Evolutionary conservation across 2,113 vertebrate species (phyloP).

Genomic region (Triplophysa siluroides): DNA sequence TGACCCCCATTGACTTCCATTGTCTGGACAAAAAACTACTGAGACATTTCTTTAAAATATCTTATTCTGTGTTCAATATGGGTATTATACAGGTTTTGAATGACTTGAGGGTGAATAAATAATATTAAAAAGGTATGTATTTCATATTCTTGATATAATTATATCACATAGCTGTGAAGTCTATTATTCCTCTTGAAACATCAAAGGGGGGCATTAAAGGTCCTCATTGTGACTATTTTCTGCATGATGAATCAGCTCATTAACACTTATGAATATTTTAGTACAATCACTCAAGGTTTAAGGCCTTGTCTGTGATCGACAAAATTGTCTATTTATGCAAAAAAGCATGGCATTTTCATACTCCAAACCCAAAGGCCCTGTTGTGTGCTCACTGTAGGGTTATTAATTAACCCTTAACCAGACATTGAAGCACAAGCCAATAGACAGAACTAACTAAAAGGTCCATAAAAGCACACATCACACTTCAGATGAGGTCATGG

Average conservation of each 20-base stretch:
- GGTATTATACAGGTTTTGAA: too few species aligned
- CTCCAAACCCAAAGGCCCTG: constrained; percentile 2
- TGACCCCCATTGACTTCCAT: too few species aligned
- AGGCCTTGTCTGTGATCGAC: neutral
- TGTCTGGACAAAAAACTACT: too few species aligned
- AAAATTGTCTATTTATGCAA: too few species aligned
- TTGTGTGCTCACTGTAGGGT: constrained; percentile 17
- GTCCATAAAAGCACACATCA: constrained; percentile 59
- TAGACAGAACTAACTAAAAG: constrained; percentile 20
- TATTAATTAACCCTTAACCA: constrained; percentile 53
- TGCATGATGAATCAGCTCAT: neutral
- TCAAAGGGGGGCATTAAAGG: neutral
- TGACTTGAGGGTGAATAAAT: too few species aligned
- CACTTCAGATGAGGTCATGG: constrained; percentile 57
- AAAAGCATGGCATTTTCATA: neutral
- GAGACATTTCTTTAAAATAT: too few species aligned
- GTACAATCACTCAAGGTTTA: neutral
- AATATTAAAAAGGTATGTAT: too few species aligned
- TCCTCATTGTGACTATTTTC: neutral
- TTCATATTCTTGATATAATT: too few species aligned
- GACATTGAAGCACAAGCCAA: constrained; percentile 10
- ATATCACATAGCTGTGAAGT: neutral
- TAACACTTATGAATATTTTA: constrained; percentile 1
- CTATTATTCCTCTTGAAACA: neutral
- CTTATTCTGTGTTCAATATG: too few species aligned